phyloP scores from a whole-genome alignment of 2,113 vertebrate species.

The Urocolius indicus region DNA sequence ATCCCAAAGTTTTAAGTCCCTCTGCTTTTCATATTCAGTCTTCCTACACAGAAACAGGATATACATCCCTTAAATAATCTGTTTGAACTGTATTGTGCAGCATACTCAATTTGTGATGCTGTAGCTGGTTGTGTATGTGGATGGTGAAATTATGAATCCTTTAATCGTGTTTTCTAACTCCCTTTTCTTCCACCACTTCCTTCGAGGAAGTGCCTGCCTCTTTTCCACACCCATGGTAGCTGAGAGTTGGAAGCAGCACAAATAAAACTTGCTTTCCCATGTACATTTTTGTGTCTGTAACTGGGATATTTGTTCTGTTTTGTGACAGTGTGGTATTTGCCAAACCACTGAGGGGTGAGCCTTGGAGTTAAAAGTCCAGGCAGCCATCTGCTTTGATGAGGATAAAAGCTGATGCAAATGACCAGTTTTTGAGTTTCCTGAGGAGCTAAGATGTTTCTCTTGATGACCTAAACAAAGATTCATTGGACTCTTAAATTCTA shows the following conservation, averaged over 20 bases:
- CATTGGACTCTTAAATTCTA: fast-evolving
- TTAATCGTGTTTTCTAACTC: neutral
- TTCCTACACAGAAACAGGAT: neutral
- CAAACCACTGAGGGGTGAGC: neutral
- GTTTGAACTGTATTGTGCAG: neutral
- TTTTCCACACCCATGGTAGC: constrained; percentile 14
- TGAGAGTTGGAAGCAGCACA: constrained; percentile 34
- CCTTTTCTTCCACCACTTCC: neutral
- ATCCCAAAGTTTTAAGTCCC: neutral
- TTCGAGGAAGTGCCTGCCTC: constrained; percentile 1
- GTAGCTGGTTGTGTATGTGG: neutral
- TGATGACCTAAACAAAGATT: neutral
- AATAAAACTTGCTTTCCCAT: neutral
- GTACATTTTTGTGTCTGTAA: neutral
- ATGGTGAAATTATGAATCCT: neutral
- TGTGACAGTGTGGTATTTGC: neutral
- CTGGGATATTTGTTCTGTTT: neutral
- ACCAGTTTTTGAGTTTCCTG: neutral
- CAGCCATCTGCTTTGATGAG: neutral
- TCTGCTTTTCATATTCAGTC: neutral
- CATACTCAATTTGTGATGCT: neutral
- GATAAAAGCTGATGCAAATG: neutral
- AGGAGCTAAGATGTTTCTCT: neutral
- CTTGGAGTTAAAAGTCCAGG: neutral
- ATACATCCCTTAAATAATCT: neutral